A percentile compares a stretch with the other conserved stretches of the same genome.
phyloP scores from a whole-genome alignment of 2,888 invertebrate genomes.

The Dynastes hyllus region DNA sequence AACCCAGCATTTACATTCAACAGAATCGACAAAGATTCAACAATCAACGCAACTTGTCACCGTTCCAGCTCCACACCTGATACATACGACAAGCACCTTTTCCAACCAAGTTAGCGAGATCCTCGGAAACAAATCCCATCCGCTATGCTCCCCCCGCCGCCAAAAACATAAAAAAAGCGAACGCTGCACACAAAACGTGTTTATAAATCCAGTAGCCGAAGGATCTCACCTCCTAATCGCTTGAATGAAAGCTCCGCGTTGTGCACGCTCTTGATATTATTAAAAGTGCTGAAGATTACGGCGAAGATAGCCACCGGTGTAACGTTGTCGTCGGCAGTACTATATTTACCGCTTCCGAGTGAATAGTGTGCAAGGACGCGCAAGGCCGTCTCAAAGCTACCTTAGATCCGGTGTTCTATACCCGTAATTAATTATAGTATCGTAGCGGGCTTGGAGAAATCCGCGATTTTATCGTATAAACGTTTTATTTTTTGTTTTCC shows the following conservation, averaged over 20 bases:
- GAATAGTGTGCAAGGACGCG: constrained; percentile 58
- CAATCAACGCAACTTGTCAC: too few relatives aligned
- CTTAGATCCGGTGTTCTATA: constrained; percentile 6
- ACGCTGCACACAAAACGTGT: constrained; percentile 5
- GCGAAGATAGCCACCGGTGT: neutral
- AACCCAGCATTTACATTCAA: too few relatives aligned
- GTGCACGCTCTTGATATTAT: neutral
- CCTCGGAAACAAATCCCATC: too few relatives aligned
- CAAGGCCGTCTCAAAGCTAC: constrained; percentile 54
- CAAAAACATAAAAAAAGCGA: neutral
- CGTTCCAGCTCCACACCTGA: too few relatives aligned
- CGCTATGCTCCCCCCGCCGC: neutral
- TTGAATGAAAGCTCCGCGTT: constrained; percentile 17
- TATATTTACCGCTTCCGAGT: constrained; percentile 51
- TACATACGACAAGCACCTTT: too few relatives aligned
- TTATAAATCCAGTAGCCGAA: constrained; percentile 5
- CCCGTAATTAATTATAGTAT: too few relatives aligned
- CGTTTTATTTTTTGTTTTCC: constrained; percentile 3
- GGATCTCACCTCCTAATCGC: neutral
- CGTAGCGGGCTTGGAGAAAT: neutral
- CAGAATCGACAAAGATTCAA: too few relatives aligned
- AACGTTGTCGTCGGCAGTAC: constrained; percentile 16
- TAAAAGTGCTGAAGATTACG: too few relatives aligned
- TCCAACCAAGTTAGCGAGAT: too few relatives aligned
- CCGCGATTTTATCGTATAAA: neutral